phyloP scores from a whole-genome alignment of 2,113 vertebrate species.

The Tiliqua scincoides region DNA sequence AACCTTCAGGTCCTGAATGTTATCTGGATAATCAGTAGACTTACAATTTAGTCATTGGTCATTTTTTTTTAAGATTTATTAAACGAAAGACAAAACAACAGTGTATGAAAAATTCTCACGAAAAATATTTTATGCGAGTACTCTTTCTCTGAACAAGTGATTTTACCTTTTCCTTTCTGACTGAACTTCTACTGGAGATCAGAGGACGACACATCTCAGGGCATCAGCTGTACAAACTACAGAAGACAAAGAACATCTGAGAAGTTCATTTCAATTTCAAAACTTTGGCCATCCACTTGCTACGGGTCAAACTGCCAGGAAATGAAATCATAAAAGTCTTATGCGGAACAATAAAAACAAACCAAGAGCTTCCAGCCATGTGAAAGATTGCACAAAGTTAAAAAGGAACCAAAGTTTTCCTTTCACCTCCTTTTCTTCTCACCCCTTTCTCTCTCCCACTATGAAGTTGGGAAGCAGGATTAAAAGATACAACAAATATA shows the following conservation, averaged over 20 bases:
- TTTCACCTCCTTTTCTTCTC: background rate
- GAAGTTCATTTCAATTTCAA: constrained; percentile 8
- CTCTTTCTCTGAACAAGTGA: background rate
- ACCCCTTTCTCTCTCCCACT: background rate
- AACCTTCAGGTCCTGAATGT: background rate
- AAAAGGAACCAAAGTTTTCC: constrained; percentile 8
- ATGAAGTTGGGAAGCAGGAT: background rate
- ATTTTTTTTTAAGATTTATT: background rate
- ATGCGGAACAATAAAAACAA: constrained; percentile 17
- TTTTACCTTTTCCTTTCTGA: background rate
- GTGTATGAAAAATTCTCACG: background rate
- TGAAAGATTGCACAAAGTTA: constrained; percentile 1
- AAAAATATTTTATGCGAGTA: background rate
- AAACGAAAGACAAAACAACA: background rate
- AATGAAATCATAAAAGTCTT: constrained; percentile 12
- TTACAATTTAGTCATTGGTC: background rate
- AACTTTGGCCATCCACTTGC: constrained; percentile 5
- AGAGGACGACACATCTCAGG: background rate
- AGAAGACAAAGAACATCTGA: background rate
- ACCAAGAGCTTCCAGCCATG: constrained; percentile 23
- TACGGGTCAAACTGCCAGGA: background rate
- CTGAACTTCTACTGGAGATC: too few relatives aligned
- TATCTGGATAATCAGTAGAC: background rate
- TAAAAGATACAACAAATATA: background rate
- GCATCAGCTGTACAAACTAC: background rate